These are phyloP conservation scores for Aurelia sp. DNA, from an alignment of 30 jellyfish, hydroid and myxozoan genomes.

Conservation along the genomic window DNA sequence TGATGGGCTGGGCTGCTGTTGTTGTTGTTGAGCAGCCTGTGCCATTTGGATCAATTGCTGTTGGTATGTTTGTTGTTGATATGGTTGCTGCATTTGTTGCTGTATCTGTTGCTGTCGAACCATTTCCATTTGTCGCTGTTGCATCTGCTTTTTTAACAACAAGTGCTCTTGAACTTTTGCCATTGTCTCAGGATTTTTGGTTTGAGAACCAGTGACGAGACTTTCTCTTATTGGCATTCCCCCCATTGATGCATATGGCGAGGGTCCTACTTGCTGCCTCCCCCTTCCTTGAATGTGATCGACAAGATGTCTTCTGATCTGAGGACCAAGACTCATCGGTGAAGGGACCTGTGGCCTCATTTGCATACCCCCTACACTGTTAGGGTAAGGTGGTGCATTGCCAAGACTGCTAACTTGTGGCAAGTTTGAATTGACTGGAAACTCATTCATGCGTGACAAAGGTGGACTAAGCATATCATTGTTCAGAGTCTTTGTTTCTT, in stretches of 20 bases:
- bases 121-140: slow-evolving; percentile 45
- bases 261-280: slow-evolving; percentile 60
- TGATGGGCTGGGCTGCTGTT: slow-evolving; percentile 67
- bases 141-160: slow-evolving; percentile 66
- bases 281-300: slow-evolving; percentile 68
- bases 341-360: slow-evolving; percentile 56
- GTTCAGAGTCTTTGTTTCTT: slow-evolving; percentile 23
- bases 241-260: slow-evolving; percentile 44
- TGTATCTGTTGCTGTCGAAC: slow-evolving; percentile 47
- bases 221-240: slow-evolving; percentile 51
- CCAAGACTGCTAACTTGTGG: slow-evolving; percentile 38
- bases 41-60: slow-evolving; percentile 73
- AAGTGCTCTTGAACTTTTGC: slow-evolving; percentile 79
- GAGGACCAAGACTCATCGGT: slow-evolving; percentile 74
- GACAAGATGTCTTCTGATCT: slow-evolving; percentile 53
- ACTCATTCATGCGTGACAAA: slow-evolving; percentile 16
- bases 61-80: slow-evolving; percentile 71
- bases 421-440: slow-evolving; percentile 16
- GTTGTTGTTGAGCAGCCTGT: slow-evolving; percentile 78
- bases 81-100: slow-evolving; percentile 60
- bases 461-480: slow-evolving; percentile 27
- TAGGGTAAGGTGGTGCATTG: slow-evolving; percentile 58
- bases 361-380: slow-evolving; percentile 33
- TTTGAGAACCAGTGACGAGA: slow-evolving; percentile 38
- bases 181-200: slow-evolving; percentile 76